Percentiles rank a stretch among this genome's conserved stretches.
These are phyloP conservation scores for Ichneumoninae sp. DNA, from an alignment of 2,888 invertebrate genomes.

Conservation along the genomic window DNA sequence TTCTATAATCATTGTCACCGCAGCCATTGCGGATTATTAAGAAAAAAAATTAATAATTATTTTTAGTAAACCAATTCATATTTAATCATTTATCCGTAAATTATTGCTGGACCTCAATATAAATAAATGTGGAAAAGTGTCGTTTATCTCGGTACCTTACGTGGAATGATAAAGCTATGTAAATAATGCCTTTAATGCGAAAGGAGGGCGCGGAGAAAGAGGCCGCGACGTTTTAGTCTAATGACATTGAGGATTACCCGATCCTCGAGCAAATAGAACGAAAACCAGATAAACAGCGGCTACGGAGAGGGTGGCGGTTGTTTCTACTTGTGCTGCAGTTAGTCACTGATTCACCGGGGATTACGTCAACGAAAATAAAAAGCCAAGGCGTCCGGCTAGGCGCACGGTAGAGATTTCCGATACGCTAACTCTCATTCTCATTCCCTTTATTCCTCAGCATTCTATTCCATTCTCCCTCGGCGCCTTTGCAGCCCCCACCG, in stretches of 20 bases:
- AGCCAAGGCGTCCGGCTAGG: constrained; percentile 38
- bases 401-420: constrained; percentile 58
- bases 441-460: constrained; percentile 37
- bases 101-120: neutral
- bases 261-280: constrained; percentile 32
- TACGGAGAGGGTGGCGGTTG: constrained; percentile 10
- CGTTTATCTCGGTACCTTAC: neutral
- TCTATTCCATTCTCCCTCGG: constrained; percentile 26
- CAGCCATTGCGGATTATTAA: too few relatives aligned
- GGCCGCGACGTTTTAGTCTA: constrained; percentile 37
- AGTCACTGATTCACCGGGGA: constrained; percentile 41
- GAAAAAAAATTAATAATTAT: too few relatives aligned
- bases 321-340: constrained; percentile 42
- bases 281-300: constrained; percentile 26
- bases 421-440: constrained; percentile 56
- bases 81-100: neutral
- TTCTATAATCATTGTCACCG: too few relatives aligned
- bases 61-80: too few relatives aligned
- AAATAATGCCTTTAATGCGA: neutral
- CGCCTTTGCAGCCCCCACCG: constrained; percentile 20
- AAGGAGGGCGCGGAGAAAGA: constrained; percentile 22
- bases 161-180: neutral
- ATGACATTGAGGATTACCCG: constrained; percentile 49
- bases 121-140: neutral
- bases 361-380: constrained; percentile 53